Evolutionary conservation across 2,888 invertebrate species (phyloP).

Genomic region (Netelia melanura): DNA sequence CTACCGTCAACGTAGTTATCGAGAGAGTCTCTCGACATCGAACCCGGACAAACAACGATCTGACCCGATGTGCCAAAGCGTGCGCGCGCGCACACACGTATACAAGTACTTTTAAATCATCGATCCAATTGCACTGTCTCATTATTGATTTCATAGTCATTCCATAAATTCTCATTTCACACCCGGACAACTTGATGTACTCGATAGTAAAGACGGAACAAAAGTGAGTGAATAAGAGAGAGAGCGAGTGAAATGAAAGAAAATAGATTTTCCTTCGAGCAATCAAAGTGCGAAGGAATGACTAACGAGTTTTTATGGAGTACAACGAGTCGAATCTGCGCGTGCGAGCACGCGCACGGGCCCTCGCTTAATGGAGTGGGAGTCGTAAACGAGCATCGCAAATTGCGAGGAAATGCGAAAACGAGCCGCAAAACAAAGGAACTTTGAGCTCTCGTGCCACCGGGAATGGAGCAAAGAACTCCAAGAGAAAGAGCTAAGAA

Average conservation of each 20-base stretch:
- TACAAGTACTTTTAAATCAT: constrained; percentile 20
- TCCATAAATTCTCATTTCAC: constrained; percentile 36
- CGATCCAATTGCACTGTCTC: constrained; percentile 37
- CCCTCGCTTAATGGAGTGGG: constrained; percentile 11
- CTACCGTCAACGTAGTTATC: constrained; percentile 66
- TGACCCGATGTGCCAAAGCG: background rate
- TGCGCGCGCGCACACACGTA: background rate
- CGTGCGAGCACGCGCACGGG: constrained; percentile 18
- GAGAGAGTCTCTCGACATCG: constrained; percentile 47
- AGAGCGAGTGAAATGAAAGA: background rate
- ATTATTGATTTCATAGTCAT: constrained; percentile 49
- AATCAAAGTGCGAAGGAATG: constrained; percentile 32
- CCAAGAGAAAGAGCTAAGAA: background rate
- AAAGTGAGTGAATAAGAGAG: constrained; percentile 6
- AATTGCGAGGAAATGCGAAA: constrained; percentile 75
- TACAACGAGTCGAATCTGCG: constrained; percentile 1
- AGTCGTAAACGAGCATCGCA: constrained; percentile 47
- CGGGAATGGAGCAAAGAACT: constrained; percentile 27
- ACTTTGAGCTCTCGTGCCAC: constrained; percentile 64
- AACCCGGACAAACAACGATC: constrained; percentile 57
- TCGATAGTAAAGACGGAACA: constrained; percentile 17
- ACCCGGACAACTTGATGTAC: background rate
- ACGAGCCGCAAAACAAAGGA: constrained; percentile 77
- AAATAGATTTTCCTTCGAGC: constrained; percentile 6
- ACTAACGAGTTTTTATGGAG: constrained; percentile 19